A percentile compares a stretch with the other conserved stretches of the same genome.
These are phyloP conservation scores for Lontra canadensis DNA, from an alignment of 2,113 vertebrate species.

Conservation along the genomic window DNA sequence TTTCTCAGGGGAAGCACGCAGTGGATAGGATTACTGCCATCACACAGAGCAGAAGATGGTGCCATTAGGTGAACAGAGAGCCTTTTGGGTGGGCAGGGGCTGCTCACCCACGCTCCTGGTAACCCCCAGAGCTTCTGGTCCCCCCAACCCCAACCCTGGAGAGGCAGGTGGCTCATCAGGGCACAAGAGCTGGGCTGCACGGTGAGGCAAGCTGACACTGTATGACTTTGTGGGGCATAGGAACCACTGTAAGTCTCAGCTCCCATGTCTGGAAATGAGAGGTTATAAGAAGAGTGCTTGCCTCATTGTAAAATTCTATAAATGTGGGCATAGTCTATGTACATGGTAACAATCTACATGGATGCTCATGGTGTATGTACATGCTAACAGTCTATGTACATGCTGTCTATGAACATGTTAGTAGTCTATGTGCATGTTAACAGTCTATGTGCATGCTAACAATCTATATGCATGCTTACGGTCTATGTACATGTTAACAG, in stretches of 20 bases:
- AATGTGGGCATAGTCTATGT: not conserved
- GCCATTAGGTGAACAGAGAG: not conserved
- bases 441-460: not conserved
- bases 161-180: not conserved
- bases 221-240: not conserved
- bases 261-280: not conserved
- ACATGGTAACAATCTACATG: not conserved
- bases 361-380: too few species aligned
- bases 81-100: not conserved
- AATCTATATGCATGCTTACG: rapidly evolving
- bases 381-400: not conserved
- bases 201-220: not conserved
- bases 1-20: not conserved
- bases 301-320: not conserved
- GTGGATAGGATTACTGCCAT: conserved; percentile 23
- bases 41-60: not conserved
- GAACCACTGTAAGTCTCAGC: not conserved
- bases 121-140: not conserved
- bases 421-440: not conserved
- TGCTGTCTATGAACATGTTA: rapidly evolving
- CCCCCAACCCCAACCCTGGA: too few species aligned
- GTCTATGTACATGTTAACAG: not conserved
- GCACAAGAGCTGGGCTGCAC: not conserved
- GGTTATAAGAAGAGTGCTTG: not conserved
- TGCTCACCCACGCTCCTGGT: not conserved